phyloP scores from a whole-genome alignment of 2,888 invertebrate species.

The Crepidodera aurea region DNA sequence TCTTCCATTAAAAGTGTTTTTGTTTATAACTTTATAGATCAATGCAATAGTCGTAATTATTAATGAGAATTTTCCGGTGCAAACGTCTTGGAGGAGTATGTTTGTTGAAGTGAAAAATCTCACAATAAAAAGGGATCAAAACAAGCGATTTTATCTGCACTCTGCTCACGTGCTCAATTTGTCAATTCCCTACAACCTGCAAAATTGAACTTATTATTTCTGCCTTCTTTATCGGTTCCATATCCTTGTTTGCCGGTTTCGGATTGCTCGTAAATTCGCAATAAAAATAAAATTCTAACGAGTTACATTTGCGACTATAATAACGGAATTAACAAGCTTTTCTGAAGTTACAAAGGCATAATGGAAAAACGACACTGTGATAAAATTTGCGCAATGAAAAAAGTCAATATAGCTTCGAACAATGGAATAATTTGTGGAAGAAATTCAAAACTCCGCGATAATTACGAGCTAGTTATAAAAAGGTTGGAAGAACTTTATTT shows the following conservation, averaged over 20 bases:
- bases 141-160: constrained; percentile 24
- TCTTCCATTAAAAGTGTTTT: too few species aligned
- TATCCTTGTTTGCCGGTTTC: constrained; percentile 24
- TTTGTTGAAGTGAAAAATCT: constrained; percentile 12
- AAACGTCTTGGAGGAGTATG: too few species aligned
- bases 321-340: constrained; percentile 28
- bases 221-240: constrained; percentile 24
- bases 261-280: constrained; percentile 28
- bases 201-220: constrained; percentile 31
- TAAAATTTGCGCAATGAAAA: constrained; percentile 17
- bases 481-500: not conserved
- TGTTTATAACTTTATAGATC: too few species aligned
- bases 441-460: constrained; percentile 12
- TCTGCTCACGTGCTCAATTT: constrained; percentile 28
- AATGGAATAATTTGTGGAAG: constrained; percentile 17
- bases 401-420: constrained; percentile 24
- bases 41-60: too few species aligned
- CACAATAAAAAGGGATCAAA: constrained; percentile 21
- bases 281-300: constrained; percentile 30
- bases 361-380: constrained; percentile 23
- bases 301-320: constrained; percentile 24
- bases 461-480: constrained; percentile 17
- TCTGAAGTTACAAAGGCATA: constrained; percentile 21
- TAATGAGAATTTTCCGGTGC: too few species aligned
- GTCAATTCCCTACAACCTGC: constrained; percentile 26